phyloP scores from a whole-genome alignment of 2,888 invertebrate species.

The Melitaea athalia region DNA sequence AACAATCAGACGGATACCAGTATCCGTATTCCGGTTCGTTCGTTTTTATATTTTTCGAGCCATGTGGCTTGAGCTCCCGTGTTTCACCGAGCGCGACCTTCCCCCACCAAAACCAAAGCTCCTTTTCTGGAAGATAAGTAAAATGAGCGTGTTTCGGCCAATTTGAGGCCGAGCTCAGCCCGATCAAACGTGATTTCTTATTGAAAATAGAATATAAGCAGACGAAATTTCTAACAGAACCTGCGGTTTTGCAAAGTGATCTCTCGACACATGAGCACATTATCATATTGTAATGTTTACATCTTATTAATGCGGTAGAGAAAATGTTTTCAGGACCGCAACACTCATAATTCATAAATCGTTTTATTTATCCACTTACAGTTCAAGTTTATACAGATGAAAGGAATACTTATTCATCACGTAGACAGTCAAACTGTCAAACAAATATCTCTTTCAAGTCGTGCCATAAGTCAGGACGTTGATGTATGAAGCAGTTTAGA shows the following conservation, averaged over 20 bases:
- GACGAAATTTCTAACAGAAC: conserved; percentile 39
- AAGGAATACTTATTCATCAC: conserved; percentile 40
- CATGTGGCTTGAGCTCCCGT: conserved; percentile 65
- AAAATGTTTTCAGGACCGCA: neutral
- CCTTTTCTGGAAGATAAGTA: conserved; percentile 70
- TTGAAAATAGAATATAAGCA: conserved; percentile 63
- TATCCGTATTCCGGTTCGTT: conserved; percentile 70
- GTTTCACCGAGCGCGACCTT: conserved; percentile 41
- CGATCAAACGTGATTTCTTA: conserved; percentile 77
- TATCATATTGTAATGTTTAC: neutral
- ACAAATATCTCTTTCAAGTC: conserved; percentile 62
- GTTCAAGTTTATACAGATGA: conserved; percentile 23
- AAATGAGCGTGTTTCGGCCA: conserved; percentile 77
- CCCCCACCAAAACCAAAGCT: conserved; percentile 63
- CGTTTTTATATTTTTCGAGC: conserved; percentile 74
- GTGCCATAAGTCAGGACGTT: conserved; percentile 70
- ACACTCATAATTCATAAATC: conserved; percentile 12
- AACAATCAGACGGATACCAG: conserved; percentile 65
- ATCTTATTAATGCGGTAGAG: neutral
- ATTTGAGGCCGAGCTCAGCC: conserved; percentile 68
- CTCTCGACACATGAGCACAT: conserved; percentile 13
- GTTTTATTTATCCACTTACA: conserved; percentile 24
- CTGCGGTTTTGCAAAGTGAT: conserved; percentile 15
- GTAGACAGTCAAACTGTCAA: conserved; percentile 57
- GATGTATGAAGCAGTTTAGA: conserved; percentile 59